Conservation (phyloP, 2,113 vertebrate species). For the Sardina pilchardus region DNA sequence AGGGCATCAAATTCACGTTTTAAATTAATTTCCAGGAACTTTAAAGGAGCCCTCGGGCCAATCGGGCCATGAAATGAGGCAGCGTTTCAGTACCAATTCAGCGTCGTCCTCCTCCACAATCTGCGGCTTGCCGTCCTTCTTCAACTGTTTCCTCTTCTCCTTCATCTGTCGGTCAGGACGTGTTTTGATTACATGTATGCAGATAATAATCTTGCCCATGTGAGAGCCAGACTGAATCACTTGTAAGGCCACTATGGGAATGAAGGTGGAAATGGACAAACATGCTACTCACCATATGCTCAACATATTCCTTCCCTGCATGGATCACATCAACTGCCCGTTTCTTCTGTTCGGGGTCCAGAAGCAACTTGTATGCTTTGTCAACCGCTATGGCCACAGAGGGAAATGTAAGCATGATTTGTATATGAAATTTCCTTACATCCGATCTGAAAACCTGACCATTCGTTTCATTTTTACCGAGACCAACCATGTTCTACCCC, state of each 20-base stretch:
- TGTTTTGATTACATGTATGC: not conserved
- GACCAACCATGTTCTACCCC: not conserved
- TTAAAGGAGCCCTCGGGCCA: not conserved
- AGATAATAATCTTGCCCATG: not conserved
- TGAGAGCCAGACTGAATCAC: not conserved
- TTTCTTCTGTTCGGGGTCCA: constrained; percentile 97
- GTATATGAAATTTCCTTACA: not conserved
- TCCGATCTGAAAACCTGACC: not conserved
- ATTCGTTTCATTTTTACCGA: not conserved
- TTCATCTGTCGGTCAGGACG: constrained; percentile 75
- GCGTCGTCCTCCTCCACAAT: constrained; percentile 91
- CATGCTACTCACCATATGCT: constrained; percentile 86
- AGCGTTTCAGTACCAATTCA: constrained; percentile 75
- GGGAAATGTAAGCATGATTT: constrained; percentile 31
- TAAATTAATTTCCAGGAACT: not conserved
- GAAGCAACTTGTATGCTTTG: constrained; percentile 93
- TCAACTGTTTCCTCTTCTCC: constrained; percentile 95
- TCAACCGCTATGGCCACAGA: constrained; percentile 83
- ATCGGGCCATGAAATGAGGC: not conserved
- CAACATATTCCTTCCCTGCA: constrained; percentile 93
- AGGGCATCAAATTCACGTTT: not conserved
- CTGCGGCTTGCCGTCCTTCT: constrained; percentile 90
- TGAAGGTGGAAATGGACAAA: not conserved
- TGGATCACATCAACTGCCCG: constrained; percentile 94
- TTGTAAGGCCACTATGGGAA: not conserved